Percentiles rank a stretch among this genome's conserved stretches.
Conservation (phyloP, 1,140 invertebrate genomes). For the Lucilia sericata region DNA sequence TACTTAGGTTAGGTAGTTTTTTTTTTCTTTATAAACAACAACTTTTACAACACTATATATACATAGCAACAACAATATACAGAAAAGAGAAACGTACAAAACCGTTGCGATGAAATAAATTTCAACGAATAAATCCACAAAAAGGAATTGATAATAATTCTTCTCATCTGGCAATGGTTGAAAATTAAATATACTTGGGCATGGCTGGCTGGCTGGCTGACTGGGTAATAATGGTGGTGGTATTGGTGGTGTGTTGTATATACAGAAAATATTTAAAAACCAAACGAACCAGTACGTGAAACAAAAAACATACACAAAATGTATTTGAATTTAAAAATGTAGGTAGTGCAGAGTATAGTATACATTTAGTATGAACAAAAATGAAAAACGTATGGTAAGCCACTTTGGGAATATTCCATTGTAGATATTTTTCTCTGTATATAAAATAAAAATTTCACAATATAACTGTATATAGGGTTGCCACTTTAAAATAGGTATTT, state of each 20-base stretch:
- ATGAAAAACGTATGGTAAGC: neutral
- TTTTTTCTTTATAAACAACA: neutral
- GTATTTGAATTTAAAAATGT: neutral
- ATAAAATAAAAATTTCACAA: constrained; percentile 28
- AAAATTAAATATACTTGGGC: neutral
- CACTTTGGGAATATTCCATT: constrained; percentile 40
- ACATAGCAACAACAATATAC: neutral
- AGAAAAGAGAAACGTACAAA: neutral
- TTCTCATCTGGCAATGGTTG: constrained; percentile 37
- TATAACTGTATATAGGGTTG: constrained; percentile 6
- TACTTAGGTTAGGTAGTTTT: constrained; percentile 23
- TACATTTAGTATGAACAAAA: neutral
- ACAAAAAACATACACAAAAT: neutral
- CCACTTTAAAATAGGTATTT: neutral
- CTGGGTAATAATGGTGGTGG: neutral
- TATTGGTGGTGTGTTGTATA: neutral
- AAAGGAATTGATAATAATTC: constrained; percentile 19
- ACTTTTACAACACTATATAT: constrained; percentile 17
- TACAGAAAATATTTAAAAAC: constrained; percentile 6
- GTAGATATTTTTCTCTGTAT: neutral
- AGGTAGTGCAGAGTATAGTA: neutral
- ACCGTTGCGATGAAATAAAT: constrained; percentile 3
- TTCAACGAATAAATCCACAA: constrained; percentile 22
- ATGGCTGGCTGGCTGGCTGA: constrained; percentile 15
- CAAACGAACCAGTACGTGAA: neutral